Evolutionary conservation across 1,140 invertebrate species (phyloP).

Genomic region (Ganaspis sp.): DNA sequence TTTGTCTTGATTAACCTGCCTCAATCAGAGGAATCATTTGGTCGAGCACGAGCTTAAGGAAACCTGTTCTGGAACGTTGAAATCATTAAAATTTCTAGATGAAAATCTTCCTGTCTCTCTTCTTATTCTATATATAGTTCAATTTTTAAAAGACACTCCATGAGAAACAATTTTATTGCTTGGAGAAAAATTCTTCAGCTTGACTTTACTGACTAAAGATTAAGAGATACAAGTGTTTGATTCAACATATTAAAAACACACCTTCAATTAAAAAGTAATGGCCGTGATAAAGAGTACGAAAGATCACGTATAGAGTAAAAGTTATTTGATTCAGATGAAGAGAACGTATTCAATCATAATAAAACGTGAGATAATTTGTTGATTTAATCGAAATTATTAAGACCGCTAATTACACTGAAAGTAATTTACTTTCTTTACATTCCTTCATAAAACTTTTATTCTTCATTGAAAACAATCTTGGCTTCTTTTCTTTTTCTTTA

Average conservation of each 20-base stretch:
- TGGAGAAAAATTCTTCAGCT: background rate
- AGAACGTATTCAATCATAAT: background rate
- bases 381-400: slow-evolving; percentile 15
- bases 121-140: background rate
- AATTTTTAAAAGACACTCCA: background rate
- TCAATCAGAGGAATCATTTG: slow-evolving; percentile 8
- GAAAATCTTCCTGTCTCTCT: slow-evolving; percentile 2
- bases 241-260: background rate
- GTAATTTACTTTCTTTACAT: background rate
- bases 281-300: background rate
- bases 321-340: slow-evolving; percentile 16
- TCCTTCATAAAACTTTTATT: background rate
- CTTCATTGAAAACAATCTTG: background rate
- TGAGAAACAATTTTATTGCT: background rate
- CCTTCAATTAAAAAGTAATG: slow-evolving; percentile 23
- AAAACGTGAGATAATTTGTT: slow-evolving; percentile 12
- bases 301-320: background rate
- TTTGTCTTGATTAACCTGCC: background rate
- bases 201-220: background rate
- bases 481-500: background rate
- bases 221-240: background rate
- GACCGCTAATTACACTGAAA: background rate
- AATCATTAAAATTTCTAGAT: slow-evolving; percentile 8
- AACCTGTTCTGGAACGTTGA: background rate
- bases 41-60: background rate